Evolutionary conservation across 2,888 invertebrate species (phyloP).

Genomic region (Sesamia inferens): DNA sequence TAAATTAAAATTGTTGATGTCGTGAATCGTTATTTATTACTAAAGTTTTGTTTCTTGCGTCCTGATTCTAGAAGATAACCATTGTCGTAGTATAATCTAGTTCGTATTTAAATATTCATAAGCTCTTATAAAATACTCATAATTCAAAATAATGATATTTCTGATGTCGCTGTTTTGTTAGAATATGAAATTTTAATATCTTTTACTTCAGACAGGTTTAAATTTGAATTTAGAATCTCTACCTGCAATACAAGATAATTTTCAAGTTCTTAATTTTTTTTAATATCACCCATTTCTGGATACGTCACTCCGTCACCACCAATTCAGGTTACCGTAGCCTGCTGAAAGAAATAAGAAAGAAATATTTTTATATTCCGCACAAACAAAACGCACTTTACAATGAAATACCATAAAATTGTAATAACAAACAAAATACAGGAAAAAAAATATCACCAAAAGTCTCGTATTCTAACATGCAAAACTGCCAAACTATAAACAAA

Average conservation of each 20-base stretch:
- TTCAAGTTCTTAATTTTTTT: neutral
- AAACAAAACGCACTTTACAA: too few species aligned
- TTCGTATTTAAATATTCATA: neutral
- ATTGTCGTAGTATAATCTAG: neutral
- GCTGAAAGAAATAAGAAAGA: too few species aligned
- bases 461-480: too few species aligned
- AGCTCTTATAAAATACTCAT: neutral
- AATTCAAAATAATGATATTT: neutral
- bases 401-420: too few species aligned
- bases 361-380: too few species aligned
- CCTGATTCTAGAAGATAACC: constrained; percentile 13
- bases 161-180: neutral
- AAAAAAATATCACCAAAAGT: too few species aligned
- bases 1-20: constrained; percentile 17
- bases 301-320: too few species aligned
- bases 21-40: constrained; percentile 12
- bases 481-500: too few species aligned
- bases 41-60: constrained; percentile 5
- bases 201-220: neutral
- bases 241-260: too few species aligned
- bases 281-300: neutral
- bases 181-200: neutral
- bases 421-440: too few species aligned
- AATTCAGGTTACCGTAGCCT: too few species aligned
- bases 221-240: neutral